Evolutionary conservation across 2,888 invertebrate genomes (phyloP).

Genomic region (Rhagonycha fulva): DNA sequence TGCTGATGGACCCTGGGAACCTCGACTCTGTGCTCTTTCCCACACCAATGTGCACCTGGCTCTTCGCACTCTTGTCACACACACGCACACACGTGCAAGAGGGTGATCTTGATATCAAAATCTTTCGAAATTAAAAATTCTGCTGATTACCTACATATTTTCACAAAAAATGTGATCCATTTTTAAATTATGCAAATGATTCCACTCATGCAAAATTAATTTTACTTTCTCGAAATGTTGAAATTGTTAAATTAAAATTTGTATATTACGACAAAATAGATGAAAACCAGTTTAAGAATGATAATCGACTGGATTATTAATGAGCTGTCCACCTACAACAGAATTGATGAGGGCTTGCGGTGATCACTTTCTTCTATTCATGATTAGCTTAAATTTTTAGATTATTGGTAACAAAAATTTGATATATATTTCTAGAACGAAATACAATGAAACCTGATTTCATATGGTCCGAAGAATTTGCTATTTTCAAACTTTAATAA

Average conservation of each 20-base stretch:
- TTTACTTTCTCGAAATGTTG: background rate
- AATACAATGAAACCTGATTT: background rate
- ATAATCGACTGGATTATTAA: background rate
- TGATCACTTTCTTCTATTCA: background rate
- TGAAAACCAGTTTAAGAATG: background rate
- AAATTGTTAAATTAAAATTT: background rate
- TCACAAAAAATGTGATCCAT: background rate
- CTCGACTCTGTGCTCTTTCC: constrained; percentile 39
- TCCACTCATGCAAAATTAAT: background rate
- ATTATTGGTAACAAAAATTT: background rate
- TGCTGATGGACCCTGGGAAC: constrained; percentile 44
- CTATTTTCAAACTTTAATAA: background rate
- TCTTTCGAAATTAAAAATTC: constrained; percentile 6
- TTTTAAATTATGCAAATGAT: background rate
- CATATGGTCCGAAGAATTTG: background rate
- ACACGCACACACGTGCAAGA: constrained; percentile 42
- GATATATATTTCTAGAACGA: background rate
- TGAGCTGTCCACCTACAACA: background rate
- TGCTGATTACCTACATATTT: background rate
- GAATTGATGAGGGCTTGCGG: background rate
- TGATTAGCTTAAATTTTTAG: background rate
- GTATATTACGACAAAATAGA: background rate
- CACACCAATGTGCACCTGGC: constrained; percentile 44
- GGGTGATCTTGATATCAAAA: constrained; percentile 33
- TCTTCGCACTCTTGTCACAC: constrained; percentile 35